Conservation (phyloP, 2,113 vertebrate species). For the Chiloscyllium plagiosum region DNA sequence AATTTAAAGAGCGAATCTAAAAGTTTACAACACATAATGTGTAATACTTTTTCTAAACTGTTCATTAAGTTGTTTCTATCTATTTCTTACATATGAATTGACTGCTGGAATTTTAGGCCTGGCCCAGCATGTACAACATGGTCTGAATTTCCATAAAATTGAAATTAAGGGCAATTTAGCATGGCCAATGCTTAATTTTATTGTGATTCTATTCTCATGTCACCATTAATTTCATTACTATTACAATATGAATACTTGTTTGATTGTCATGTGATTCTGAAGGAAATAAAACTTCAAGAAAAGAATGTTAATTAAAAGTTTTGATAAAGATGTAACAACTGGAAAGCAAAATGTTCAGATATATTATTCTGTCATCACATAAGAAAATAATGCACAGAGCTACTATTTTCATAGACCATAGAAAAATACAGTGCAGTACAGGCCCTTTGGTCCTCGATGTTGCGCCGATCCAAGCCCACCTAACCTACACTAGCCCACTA, state of each 20-base stretch:
- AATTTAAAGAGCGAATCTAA: constrained; percentile 13
- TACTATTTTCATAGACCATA: not conserved
- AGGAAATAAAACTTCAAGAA: not conserved
- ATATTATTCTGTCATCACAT: not conserved
- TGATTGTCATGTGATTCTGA: not conserved
- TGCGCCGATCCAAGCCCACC: no score
- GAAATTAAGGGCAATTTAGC: no score
- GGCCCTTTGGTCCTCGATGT: no score
- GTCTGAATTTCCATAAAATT: no score
- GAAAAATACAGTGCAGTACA: no score
- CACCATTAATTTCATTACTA: not conserved
- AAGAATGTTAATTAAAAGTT: not conserved
- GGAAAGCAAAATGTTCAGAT: not conserved
- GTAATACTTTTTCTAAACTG: constrained; percentile 30
- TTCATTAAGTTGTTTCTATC: no score
- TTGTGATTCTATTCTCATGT: not conserved
- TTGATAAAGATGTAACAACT: not conserved
- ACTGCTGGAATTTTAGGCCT: no score
- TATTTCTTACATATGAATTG: no score
- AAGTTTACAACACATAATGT: not conserved
- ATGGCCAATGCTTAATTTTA: not conserved
- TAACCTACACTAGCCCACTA: no score
- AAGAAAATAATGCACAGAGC: not conserved
- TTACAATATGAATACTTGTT: not conserved
- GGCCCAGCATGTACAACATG: no score